Evolutionary conservation across 2,888 invertebrate species (phyloP).

Genomic region (Cephalotes varians): DNA sequence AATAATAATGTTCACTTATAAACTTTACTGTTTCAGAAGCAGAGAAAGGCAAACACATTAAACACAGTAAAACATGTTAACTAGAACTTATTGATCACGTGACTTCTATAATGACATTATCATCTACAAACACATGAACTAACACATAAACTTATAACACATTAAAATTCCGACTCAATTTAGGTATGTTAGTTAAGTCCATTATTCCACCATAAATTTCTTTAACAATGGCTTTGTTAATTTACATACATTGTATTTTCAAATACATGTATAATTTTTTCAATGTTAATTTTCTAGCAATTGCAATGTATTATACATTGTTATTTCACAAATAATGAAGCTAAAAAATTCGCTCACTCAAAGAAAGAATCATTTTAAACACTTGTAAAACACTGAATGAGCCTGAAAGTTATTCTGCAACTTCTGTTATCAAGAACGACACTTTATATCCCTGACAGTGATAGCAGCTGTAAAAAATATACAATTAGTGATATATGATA

Average conservation of each 20-base stretch:
- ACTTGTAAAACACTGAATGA: constrained; percentile 48
- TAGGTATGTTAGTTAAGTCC: not conserved
- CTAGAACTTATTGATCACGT: not conserved
- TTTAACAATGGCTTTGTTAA: constrained; percentile 14
- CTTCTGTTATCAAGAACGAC: constrained; percentile 65
- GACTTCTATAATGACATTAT: constrained; percentile 40
- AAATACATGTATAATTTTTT: not conserved
- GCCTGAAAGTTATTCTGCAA: constrained; percentile 48
- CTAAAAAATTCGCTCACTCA: constrained; percentile 13
- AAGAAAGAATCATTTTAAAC: constrained; percentile 8
- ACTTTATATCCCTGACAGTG: constrained; percentile 64
- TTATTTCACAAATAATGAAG: constrained; percentile 9
- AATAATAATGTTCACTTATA: constrained; percentile 16
- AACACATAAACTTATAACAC: not conserved
- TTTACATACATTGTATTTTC: too few relatives aligned
- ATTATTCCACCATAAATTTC: not conserved
- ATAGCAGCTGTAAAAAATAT: constrained; percentile 66
- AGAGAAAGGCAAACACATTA: constrained; percentile 26
- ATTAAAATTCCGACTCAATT: not conserved
- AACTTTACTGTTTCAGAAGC: constrained; percentile 20
- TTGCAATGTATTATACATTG: constrained; percentile 2
- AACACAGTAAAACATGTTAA: constrained; percentile 24
- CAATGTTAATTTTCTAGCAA: constrained; percentile 10
- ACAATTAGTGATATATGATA: constrained; percentile 58
- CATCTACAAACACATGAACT: constrained; percentile 40